Evolutionary conservation across 2,797 vertebrate species (phyloP).

Genomic region (Setipinna tenuifilis): DNA sequence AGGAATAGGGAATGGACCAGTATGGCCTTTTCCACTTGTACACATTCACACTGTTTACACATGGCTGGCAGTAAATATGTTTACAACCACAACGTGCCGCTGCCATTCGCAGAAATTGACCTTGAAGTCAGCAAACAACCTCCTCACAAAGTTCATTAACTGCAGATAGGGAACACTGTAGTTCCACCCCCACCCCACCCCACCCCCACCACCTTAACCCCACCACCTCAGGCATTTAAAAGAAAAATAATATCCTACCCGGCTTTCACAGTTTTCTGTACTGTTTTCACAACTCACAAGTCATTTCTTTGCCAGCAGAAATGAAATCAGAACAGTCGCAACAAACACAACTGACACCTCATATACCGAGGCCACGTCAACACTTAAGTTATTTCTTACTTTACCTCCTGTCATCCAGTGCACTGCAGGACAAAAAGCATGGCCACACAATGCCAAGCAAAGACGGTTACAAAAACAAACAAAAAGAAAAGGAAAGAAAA

Average conservation of each 20-base stretch:
- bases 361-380: not conserved
- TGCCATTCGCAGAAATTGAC: constrained; percentile 72
- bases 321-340: not conserved
- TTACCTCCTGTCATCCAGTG: not conserved
- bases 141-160: constrained; percentile 72
- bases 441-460: not conserved
- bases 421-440: not conserved
- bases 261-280: not conserved
- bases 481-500: no score
- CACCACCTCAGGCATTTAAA: constrained; percentile 53
- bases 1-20: constrained; percentile 50
- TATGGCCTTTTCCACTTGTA: constrained; percentile 61
- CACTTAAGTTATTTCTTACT: not conserved
- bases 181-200: constrained; percentile 44
- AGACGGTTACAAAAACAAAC: not conserved
- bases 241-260: constrained; percentile 44
- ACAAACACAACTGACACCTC: not conserved
- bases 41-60: constrained; percentile 72
- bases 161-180: constrained; percentile 57
- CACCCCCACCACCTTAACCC: constrained; percentile 43
- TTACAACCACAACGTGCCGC: constrained; percentile 65
- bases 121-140: constrained; percentile 76
- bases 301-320: not conserved
- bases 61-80: constrained; percentile 75
- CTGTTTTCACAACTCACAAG: not conserved